Base-by-base conservation (phyloP, 2,888 invertebrate species). In the Acrobasis repandana region DNA sequence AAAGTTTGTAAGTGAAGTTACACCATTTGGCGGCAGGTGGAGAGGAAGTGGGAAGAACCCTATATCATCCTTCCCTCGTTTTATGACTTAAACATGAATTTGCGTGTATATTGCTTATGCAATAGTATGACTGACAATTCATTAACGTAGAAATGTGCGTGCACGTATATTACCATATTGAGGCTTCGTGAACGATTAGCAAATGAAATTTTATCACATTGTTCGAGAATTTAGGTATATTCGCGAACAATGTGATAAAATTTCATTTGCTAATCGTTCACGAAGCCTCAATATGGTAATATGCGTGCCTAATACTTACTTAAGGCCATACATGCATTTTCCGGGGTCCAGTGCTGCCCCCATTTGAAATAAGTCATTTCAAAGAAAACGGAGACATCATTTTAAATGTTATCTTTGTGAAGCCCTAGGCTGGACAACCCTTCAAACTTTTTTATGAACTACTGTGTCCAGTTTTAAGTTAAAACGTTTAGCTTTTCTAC, bases 61-160 rank as follows among this genome's bases (percentile, higher is more conserved):
- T 51, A 14, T 33, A n/a, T 0, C 14, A 51, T 48, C 8, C 0
- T 48, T 15, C 51, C n/a, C 51, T 14, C 51, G 15, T 43, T 43
- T 2, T 14, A 20, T 50, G 11, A 51, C n/a, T n/a, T 34, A 34
- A 50, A 51, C 33, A 33, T n/a, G 51, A 56, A 28, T 14, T 60
- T 52, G 43, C 52, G 60, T 33, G 60, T 47, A 47, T 34, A 54
- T 60, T 60, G 60, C 48, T 47, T 60, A 47, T 47, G 54, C 36
- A 18, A 52, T 60, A 43, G 33, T 33, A 15, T 52, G 28, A 60
- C 51, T 33, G 52, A 38, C 43, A 33, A 48, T 54, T 60, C 54
- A 60, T 60, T 60, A 60, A 56, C 11, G 6, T 14, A 51, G 51
- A 51, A 51, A 51, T 57, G 34, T 57, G 57, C 57, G 57, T 57